Base-by-base conservation (phyloP, 2,113 vertebrate species). In the Serilophus lunatus region DNA sequence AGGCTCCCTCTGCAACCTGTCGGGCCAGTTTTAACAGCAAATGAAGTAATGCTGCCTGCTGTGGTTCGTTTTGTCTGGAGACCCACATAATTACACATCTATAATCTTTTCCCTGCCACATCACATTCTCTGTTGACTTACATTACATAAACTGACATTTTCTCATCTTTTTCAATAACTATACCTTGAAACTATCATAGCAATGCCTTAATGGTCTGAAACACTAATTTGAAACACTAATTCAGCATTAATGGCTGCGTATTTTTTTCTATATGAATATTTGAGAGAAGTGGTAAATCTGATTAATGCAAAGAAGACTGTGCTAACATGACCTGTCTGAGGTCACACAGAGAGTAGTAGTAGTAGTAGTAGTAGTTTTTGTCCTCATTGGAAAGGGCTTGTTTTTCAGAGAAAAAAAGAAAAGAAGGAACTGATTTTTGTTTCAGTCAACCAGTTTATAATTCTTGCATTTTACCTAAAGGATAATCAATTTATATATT, bases 181-280 rank as follows among this genome's bases (percentile, higher is more conserved):
- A 50, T 85, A 95, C 78, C 88, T 96, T 89, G 47, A 94, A 93
- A 89, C 25, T 75, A 45, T 51, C 1, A 13, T 24, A 93, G 19
- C 26, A 82, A 77, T 74, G 47, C 10, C 42, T 90, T 81, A 85
- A 74, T 68, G 60, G 29, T 80, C 36, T 36, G n/a, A n/a, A n/a
- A n/a, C n/a, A n/a, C n/a, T n/a, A n/a, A 91, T 88, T 87, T 85
- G 36, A 93, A 93, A 88, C 53, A 93, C 76, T 92, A 92, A 89
- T 96, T 85, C 56, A 81, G 16, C 42, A 78, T 70, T 82, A 95
- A 93, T 88, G 36, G 4, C 36, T 64, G 16, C 3, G 57, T 19
- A 18, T 82, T 77, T 90, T 92, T 91, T 63, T 81, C 25, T 50
- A 18, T 84, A 71, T 40, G 77, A 75, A 54, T 87, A 45, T 71